phyloP scores from a whole-genome alignment of 2,797 vertebrate genomes.

The Brachyrhaphis roseni region DNA sequence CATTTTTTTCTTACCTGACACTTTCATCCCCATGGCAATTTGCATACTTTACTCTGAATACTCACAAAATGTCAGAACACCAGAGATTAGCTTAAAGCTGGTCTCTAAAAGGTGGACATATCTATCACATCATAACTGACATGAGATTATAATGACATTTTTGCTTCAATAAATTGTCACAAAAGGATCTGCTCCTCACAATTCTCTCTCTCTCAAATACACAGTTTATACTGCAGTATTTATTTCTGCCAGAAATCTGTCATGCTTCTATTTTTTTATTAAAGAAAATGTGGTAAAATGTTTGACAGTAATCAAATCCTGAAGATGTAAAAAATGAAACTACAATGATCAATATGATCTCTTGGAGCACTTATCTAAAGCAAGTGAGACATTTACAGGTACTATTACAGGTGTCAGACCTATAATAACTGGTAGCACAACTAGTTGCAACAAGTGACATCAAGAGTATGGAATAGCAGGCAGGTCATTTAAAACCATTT shows the following conservation, averaged over 20 bases:
- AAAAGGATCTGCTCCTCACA: conserved; percentile 48
- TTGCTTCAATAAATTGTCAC: conserved; percentile 50
- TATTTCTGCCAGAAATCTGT: conserved; percentile 70
- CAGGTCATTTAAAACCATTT: neutral
- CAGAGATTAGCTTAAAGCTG: conserved; percentile 70
- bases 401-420: neutral
- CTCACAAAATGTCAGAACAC: conserved; percentile 75
- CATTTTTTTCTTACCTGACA: conserved; percentile 40
- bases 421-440: neutral
- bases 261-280: conserved; percentile 13
- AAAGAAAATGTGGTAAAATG: conserved; percentile 6
- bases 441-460: neutral
- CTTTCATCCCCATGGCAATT: conserved; percentile 44
- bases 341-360: neutral
- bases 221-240: conserved; percentile 60
- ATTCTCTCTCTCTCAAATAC: conserved; percentile 41
- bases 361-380: neutral
- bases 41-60: conserved; percentile 47
- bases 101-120: conserved; percentile 57
- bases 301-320: conserved; percentile 47
- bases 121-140: conserved; percentile 66
- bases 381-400: neutral
- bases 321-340: conserved; percentile 14
- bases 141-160: conserved; percentile 73
- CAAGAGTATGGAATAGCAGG: neutral